Evolutionary conservation across 2,113 vertebrate species (phyloP).

Genomic region (Rhinogobius similis): DNA sequence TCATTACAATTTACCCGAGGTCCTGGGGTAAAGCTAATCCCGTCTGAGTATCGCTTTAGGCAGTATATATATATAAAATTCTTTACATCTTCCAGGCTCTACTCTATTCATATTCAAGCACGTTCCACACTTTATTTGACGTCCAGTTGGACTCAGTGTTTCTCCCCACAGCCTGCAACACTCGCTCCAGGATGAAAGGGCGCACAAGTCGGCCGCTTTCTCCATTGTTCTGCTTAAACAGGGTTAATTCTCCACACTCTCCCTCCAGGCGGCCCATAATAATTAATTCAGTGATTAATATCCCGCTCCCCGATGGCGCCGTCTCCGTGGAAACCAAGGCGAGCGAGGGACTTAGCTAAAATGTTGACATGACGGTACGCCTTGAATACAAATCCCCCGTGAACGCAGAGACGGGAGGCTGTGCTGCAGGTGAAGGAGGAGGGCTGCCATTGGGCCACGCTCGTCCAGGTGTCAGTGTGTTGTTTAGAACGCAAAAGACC

Average conservation of each 20-base stretch:
- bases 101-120: too few species aligned
- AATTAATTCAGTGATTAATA: constrained; percentile 74
- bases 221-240: neutral
- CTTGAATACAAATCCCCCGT: constrained; percentile 52
- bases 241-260: constrained; percentile 59
- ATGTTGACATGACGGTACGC: constrained; percentile 44
- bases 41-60: too few species aligned
- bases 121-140: neutral
- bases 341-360: constrained; percentile 51
- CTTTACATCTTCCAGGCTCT: too few species aligned
- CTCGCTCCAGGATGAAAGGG: neutral
- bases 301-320: constrained; percentile 46
- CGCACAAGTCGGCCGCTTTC: neutral
- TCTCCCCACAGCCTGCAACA: too few species aligned
- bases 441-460: neutral
- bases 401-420: constrained; percentile 12
- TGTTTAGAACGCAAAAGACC: too few species aligned
- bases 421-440: too few species aligned
- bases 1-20: too few species aligned
- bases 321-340: constrained; percentile 62
- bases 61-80: too few species aligned
- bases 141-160: neutral
- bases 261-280: constrained; percentile 58
- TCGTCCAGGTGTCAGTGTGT: constrained; percentile 44
- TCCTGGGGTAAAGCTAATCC: too few species aligned